Conservation (phyloP, 2,797 vertebrate species). For the Zalophus californianus region DNA sequence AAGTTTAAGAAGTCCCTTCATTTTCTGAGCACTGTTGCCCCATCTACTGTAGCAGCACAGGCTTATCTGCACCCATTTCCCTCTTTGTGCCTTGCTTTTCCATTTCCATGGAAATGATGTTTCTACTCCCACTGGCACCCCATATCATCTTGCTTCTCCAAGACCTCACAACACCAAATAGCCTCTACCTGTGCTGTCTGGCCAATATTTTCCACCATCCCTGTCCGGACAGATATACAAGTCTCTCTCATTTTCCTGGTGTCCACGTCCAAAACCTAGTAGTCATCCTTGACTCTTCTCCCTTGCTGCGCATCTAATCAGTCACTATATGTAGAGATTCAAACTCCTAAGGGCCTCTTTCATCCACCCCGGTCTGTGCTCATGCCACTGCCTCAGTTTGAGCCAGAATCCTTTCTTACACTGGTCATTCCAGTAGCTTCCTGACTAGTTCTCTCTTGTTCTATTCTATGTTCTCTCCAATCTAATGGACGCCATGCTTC, state of each 20-base stretch:
- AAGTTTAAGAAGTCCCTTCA: not conserved
- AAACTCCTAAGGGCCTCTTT: not conserved
- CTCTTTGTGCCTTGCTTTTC: not conserved
- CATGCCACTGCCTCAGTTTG: not conserved
- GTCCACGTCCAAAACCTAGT: not conserved
- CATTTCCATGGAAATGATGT: not conserved
- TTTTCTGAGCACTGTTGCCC: not conserved
- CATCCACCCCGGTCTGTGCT: fast-evolving
- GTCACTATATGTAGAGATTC: not conserved
- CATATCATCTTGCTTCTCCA: not conserved
- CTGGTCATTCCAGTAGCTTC: not conserved
- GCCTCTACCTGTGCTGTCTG: not conserved
- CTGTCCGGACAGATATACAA: not conserved
- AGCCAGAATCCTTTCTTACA: not conserved
- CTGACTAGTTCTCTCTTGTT: not conserved
- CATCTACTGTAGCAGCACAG: too few species aligned
- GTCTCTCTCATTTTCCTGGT: not conserved
- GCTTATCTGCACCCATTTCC: not conserved
- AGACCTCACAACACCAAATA: not conserved
- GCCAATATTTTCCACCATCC: not conserved
- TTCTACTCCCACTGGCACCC: not conserved
- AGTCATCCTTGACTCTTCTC: not conserved
- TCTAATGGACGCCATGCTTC: not conserved
- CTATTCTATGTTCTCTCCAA: not conserved
- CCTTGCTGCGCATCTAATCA: not conserved